Evolutionary conservation across 2,888 invertebrate species (phyloP).

Genomic region (Drosophila mayaguana): DNA sequence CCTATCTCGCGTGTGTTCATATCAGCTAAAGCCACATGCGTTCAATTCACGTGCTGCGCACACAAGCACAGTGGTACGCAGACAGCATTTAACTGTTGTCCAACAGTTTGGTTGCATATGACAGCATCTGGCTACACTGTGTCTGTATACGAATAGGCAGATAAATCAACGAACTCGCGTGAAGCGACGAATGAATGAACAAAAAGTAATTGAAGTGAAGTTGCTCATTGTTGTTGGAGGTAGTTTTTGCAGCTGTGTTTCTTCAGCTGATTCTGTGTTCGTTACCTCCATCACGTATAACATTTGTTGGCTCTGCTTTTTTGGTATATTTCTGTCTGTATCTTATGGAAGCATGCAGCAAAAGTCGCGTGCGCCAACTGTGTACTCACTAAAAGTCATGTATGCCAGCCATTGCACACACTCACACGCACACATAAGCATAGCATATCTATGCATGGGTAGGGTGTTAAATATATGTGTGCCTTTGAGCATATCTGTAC

Average conservation of each 20-base stretch:
- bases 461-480: slow-evolving; percentile 5
- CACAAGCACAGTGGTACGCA: slow-evolving; percentile 48
- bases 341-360: slow-evolving; percentile 56
- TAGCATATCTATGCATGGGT: slow-evolving; percentile 1
- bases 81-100: neutral
- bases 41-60: slow-evolving; percentile 59
- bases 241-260: slow-evolving; percentile 49
- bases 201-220: slow-evolving; percentile 58
- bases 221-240: slow-evolving; percentile 43
- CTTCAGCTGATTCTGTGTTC: slow-evolving; percentile 53
- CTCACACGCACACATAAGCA: neutral
- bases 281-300: slow-evolving; percentile 67
- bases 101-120: slow-evolving; percentile 6
- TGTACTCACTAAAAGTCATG: slow-evolving; percentile 69
- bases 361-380: slow-evolving; percentile 71
- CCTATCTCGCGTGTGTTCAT: neutral
- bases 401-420: slow-evolving; percentile 57
- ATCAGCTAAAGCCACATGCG: slow-evolving; percentile 19
- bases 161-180: slow-evolving; percentile 52
- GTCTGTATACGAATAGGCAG: slow-evolving; percentile 21
- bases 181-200: slow-evolving; percentile 50
- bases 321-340: slow-evolving; percentile 24
- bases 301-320: slow-evolving; percentile 27
- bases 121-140: slow-evolving; percentile 30
- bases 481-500: slow-evolving; percentile 2